Evolutionary conservation across 2,888 invertebrate genomes (phyloP).

Genomic region (Biston betularia): DNA sequence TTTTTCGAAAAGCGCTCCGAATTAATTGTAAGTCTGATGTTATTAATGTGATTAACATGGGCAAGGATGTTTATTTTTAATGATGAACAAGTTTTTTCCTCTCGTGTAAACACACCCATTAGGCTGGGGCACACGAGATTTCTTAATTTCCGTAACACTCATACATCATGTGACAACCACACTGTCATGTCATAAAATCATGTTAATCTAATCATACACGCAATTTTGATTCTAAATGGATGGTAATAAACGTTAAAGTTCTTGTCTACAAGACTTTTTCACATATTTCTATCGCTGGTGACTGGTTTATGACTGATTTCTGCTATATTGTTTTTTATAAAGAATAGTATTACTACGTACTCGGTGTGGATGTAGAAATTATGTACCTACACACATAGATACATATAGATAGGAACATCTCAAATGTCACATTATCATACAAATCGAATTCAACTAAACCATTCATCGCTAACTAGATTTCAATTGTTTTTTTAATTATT

Average conservation of each 20-base stretch:
- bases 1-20: too few species aligned
- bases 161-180: neutral
- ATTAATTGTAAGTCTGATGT: too few species aligned
- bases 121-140: neutral
- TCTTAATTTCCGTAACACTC: neutral
- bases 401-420: too few species aligned
- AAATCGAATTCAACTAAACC: too few species aligned
- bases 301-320: slow-evolving; percentile 1
- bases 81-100: neutral
- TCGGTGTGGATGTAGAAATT: too few species aligned
- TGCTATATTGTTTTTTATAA: neutral
- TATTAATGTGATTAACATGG: too few species aligned
- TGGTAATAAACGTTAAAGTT: neutral
- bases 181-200: neutral
- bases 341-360: too few species aligned
- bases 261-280: slow-evolving; percentile 8
- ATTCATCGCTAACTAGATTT: too few species aligned
- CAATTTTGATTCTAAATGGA: neutral
- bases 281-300: neutral
- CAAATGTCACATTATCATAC: too few species aligned
- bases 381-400: too few species aligned
- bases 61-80: too few species aligned
- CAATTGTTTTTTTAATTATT: too few species aligned
- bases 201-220: slow-evolving; percentile 5
- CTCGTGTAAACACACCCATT: neutral